These are phyloP conservation scores for Geodia barretti DNA, from an alignment of 37 sponge, comb jelly and placozoan species.

Conservation along the genomic window DNA sequence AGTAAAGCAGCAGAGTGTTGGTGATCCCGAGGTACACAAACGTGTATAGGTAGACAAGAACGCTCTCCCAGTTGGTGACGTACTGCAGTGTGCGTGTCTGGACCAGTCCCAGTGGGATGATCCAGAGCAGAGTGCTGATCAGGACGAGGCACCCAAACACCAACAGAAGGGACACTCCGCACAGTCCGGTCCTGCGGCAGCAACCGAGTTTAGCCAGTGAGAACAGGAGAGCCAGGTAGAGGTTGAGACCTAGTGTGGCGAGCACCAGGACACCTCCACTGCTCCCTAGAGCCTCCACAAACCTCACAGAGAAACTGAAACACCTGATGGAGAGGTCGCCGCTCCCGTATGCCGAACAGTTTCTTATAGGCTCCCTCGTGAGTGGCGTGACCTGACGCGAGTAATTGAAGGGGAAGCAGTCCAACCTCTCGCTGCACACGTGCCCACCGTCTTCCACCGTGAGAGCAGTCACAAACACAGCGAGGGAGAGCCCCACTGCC, in stretches of 20 bases:
- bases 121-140: not conserved
- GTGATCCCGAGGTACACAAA: not conserved
- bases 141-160: not conserved
- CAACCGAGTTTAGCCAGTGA: not conserved
- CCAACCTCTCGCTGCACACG: not conserved
- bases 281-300: conserved; percentile 20
- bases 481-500: not conserved
- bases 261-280: conserved; percentile 41
- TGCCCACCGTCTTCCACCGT: not conserved
- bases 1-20: not conserved
- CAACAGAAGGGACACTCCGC: not conserved
- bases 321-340: conserved; percentile 15
- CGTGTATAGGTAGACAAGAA: not conserved
- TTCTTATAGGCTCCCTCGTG: conserved; percentile 3
- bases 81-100: not conserved
- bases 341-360: conserved; percentile 30
- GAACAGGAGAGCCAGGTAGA: not conserved
- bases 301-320: conserved; percentile 21
- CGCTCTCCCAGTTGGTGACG: not conserved
- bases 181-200: not conserved
- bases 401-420: conserved; percentile 34
- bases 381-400: not conserved
- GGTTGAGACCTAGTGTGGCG: conserved; percentile 23
- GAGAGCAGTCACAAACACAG: not conserved
- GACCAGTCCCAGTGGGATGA: not conserved